Percentiles rank a stretch among this genome's conserved stretches.
Conservation (phyloP, 2,113 vertebrate genomes). For the Chlamydotis undulata region DNA sequence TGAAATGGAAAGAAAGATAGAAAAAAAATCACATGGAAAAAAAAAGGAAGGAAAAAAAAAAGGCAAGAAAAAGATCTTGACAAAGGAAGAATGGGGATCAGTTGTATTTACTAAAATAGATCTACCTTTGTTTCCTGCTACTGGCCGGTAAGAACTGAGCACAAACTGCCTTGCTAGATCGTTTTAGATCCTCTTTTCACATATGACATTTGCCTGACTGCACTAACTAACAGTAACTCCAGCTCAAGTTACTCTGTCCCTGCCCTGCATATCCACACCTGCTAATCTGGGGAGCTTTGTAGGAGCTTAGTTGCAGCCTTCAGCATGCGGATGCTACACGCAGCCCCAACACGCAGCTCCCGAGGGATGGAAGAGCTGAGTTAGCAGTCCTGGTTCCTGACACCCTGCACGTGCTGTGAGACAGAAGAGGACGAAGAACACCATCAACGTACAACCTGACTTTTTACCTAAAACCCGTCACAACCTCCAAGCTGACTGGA, state of each 20-base stretch:
- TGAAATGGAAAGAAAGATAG: neutral
- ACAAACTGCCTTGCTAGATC: neutral
- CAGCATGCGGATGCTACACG: neutral
- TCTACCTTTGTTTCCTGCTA: neutral
- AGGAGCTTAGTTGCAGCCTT: constrained; percentile 10
- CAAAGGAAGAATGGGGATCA: neutral
- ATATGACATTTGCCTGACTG: constrained; percentile 44
- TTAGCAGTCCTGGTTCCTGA: neutral
- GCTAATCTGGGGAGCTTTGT: constrained; percentile 46
- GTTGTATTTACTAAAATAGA: neutral
- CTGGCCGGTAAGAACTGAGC: neutral
- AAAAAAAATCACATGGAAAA: neutral
- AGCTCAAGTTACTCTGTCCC: neutral
- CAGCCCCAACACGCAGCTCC: neutral
- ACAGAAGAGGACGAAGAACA: neutral
- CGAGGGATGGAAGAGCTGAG: fast-evolving
- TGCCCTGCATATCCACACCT: constrained; percentile 5
- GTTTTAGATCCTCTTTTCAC: constrained; percentile 11
- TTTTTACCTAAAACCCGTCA: neutral
- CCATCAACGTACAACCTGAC: fast-evolving
- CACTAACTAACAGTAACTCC: neutral
- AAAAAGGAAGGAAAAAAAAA: neutral
- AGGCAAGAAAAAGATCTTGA: neutral
- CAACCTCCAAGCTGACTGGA: neutral
- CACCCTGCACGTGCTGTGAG: fast-evolving